Evolutionary conservation across 2,113 vertebrate genomes (phyloP), one percentile per base, ranked within the genome.

Genomic region (Prolemur simus): DNA sequence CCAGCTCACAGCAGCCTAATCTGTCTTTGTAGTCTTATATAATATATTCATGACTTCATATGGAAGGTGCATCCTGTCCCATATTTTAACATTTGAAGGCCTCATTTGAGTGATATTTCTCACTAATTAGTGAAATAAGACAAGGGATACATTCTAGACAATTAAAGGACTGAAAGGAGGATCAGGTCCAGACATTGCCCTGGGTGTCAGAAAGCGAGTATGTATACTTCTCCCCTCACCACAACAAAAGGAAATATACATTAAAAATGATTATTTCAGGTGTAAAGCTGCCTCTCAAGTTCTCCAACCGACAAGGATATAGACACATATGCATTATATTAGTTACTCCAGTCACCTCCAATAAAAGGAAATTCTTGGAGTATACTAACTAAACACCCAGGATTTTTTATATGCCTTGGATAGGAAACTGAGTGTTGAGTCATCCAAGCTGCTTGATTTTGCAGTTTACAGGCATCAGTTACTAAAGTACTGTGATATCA

Each of bases 401-500:
- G 9, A 81, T 73, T 27, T 71, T 93, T 93, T 63, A 93, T 45
- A 73, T 66, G 60, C n/a, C 34, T 82, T 96, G 83, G 45, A 82
- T 71, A 89, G 47, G 68, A 96, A 96, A 86, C 20, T 18, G 45
- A 69, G 45, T 32, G 83, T 42, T 94, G 89, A 92, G 83, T 92
- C 92, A 96, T 80, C 37, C 87, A 86, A 74, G 77, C 54, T 92
- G 81, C 77, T 90, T 71, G 25, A 81, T 90, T 96, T 84, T 82
- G 76, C 87, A 96, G 84, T 89, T 71, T 63, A 71, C 82, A 93
- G 66, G 81, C 5, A 6, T 68, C 42, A 3, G 63, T 85, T 89
- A n/a, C 76, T 82, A 81, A 85, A 89, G 7, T 96, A 58, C 94
- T 97, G 90, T 0, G 45, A 97, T 98, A 98, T 94, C 87, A 94